phyloP scores from a whole-genome alignment of 2,888 invertebrate species.

The Xanthorhoe spadicearia region DNA sequence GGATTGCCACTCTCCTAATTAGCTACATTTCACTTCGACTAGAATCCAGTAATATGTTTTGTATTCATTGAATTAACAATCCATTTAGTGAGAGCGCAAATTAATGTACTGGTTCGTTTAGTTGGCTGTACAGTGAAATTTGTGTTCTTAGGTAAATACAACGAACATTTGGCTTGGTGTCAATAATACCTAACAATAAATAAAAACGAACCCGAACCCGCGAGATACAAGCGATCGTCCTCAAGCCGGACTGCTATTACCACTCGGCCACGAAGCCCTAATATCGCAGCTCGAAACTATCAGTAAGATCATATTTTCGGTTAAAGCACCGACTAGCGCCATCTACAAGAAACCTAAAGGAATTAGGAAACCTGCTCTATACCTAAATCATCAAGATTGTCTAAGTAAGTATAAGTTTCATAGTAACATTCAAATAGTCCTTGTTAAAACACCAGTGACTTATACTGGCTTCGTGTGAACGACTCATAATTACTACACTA shows the following conservation, averaged over 20 bases:
- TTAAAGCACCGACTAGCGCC: no score
- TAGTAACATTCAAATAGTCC: background rate
- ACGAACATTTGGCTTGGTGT: no score
- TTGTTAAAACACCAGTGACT: background rate
- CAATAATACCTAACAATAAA: no score
- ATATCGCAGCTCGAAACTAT: no score
- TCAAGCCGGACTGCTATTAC: no score
- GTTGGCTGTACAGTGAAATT: constrained; percentile 2
- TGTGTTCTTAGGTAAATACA: background rate
- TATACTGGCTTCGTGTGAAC: constrained; percentile 16
- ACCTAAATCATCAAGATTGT: background rate
- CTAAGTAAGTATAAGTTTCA: background rate
- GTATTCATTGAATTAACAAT: constrained; percentile 31
- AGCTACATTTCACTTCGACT: constrained; percentile 27
- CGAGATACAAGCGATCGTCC: no score
- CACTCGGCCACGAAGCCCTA: no score
- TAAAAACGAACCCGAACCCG: no score
- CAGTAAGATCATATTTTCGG: no score
- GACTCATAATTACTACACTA: constrained; percentile 23
- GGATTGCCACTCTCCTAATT: constrained; percentile 33
- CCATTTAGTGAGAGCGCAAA: constrained; percentile 23
- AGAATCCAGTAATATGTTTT: constrained; percentile 24
- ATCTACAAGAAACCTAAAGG: no score
- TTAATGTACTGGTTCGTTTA: constrained; percentile 24
- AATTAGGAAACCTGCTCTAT: no score